These are phyloP conservation scores for Sericinus montela DNA, from an alignment of 2,888 invertebrate genomes.

Conservation along the genomic window DNA sequence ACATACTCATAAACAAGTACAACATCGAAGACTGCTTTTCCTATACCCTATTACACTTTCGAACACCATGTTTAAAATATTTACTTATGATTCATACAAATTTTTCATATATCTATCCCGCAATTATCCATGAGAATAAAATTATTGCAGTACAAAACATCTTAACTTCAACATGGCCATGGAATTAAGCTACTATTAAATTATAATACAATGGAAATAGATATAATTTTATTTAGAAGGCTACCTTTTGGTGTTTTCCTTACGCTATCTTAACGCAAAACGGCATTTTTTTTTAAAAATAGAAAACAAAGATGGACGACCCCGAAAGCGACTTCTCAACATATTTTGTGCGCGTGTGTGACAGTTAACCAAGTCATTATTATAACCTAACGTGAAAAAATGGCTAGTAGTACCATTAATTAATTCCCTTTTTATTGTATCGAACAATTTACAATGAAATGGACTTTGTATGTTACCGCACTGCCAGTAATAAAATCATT, in stretches of 20 bases:
- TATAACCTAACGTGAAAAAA: slow-evolving; percentile 35
- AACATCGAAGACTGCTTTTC: slow-evolving; percentile 10
- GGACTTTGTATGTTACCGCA: slow-evolving; percentile 26
- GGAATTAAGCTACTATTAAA: slow-evolving; percentile 20
- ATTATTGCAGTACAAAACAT: slow-evolving; percentile 28
- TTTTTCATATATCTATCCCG: slow-evolving; percentile 12
- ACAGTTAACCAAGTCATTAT: slow-evolving; percentile 50
- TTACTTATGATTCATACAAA: slow-evolving; percentile 16
- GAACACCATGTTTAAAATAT: slow-evolving; percentile 14
- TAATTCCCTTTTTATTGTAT: slow-evolving; percentile 33
- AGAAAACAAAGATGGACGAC: slow-evolving; percentile 48
- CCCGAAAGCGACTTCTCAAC: slow-evolving; percentile 53
- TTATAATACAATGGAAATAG: slow-evolving; percentile 23
- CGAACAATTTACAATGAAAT: slow-evolving; percentile 36
- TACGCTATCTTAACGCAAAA: slow-evolving; percentile 54
- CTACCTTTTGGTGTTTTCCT: slow-evolving; percentile 72
- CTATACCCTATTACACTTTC: slow-evolving; percentile 14
- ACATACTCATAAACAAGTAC: slow-evolving; percentile 4
- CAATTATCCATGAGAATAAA: slow-evolving; percentile 14
- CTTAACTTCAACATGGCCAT: slow-evolving; percentile 24
- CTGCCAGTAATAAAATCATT: slow-evolving; percentile 16
- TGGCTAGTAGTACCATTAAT: slow-evolving; percentile 36
- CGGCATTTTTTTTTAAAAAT: slow-evolving; percentile 38
- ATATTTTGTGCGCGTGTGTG: slow-evolving; percentile 60
- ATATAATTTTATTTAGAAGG: slow-evolving; percentile 44